phyloP scores from a whole-genome alignment of 2,113 vertebrate genomes.

The Anguilla rostrata region DNA sequence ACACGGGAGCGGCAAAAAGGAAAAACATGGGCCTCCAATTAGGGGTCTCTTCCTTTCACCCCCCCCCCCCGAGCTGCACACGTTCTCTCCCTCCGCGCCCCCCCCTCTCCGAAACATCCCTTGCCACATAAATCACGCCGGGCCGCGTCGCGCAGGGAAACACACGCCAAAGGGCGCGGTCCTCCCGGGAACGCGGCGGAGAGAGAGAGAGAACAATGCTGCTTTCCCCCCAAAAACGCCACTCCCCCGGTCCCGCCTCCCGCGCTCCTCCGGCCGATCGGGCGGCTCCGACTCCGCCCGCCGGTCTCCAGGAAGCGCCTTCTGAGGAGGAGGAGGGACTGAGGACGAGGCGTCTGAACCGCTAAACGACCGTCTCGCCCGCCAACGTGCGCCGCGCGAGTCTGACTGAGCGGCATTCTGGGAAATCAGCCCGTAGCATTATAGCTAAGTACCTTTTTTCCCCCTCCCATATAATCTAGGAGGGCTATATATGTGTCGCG shows the following conservation, averaged over 20 bases:
- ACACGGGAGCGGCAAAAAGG: slow-evolving; percentile 29
- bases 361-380: not conserved
- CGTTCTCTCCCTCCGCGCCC: slow-evolving; percentile 32
- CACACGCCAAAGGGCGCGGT: not conserved
- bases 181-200: not conserved
- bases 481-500: not conserved
- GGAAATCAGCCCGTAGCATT: not conserved
- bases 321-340: not conserved
- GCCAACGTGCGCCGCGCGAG: not conserved
- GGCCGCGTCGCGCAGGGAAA: slow-evolving; percentile 1
- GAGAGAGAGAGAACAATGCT: not conserved
- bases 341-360: not conserved
- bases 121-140: slow-evolving; percentile 44
- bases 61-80: slow-evolving; percentile 20
- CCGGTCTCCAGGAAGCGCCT: not conserved
- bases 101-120: slow-evolving; percentile 39
- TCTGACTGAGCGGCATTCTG: not conserved
- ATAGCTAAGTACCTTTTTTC: not conserved
- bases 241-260: slow-evolving; percentile 12
- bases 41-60: slow-evolving; percentile 52
- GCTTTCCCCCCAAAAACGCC: not conserved
- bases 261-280: slow-evolving; percentile 25
- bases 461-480: not conserved
- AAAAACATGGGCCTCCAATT: slow-evolving; percentile 55
- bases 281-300: slow-evolving; percentile 16